Base-by-base conservation (phyloP, 2,888 invertebrate species). In the Panopea generosa region DNA sequence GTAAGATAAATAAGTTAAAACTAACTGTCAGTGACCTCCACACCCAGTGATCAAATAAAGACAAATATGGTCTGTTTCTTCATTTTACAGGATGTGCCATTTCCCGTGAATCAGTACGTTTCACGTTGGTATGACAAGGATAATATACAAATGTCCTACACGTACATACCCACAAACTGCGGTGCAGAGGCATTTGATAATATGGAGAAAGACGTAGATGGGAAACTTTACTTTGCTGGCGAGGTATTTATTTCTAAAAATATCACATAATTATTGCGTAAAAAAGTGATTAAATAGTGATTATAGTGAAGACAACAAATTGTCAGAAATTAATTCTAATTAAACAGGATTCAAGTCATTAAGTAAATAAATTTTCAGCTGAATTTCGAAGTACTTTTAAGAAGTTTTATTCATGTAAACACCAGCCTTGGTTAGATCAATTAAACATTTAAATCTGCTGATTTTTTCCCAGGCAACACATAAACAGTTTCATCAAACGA, bases 211-310 rank as follows among this genome's bases (percentile, higher is more conserved):
- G 85, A 91, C 16, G 82, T 94, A n/a, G 85, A 90, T 16, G 83
- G 90, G 18, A 92, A 89, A 69, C 20, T 94, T 11, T 93, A 87
- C 86, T 94, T 94, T 85, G 93, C 93, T 49, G 94, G 94, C 72
- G 94, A 94, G 91, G 93, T 93, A 75, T 82, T 71, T 63, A 33
- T 27, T n/a, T n/a, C n/a, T n/a, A n/a, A n/a, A n/a, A n/a, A n/a
- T n/a, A n/a, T n/a, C 9, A 40, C 9, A 40, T 14, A 40, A 14
- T 40, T 40, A 40, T 40, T 11, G 40, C 14, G 7, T 40, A 7
- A 40, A 7, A 11, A 11, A 14, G 14, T 40, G 14, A 14, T 40
- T n/a, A n/a, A n/a, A n/a, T n/a, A n/a, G n/a, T n/a, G n/a, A n/a
- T n/a, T n/a, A n/a, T n/a, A n/a, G n/a, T n/a, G n/a, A n/a, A n/a